These are phyloP conservation scores for Corythornis vintsioides DNA, from an alignment of 2,113 vertebrate species.

Conservation along the genomic window DNA sequence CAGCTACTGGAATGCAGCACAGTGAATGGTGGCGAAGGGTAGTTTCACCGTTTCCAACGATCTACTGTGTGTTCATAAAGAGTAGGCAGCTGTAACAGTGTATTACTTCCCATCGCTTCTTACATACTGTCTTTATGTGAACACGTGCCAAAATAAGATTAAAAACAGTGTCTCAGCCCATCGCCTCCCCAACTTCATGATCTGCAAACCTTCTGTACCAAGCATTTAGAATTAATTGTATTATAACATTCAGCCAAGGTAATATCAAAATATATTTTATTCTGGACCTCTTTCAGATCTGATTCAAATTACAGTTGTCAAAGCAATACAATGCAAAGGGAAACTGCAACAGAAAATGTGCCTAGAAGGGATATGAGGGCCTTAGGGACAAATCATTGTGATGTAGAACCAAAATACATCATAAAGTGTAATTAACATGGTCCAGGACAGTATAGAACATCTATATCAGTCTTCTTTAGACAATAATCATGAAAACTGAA, in stretches of 20 bases:
- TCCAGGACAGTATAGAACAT: constrained; percentile 89
- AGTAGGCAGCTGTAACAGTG: neutral
- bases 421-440: constrained; percentile 89
- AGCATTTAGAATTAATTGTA: constrained; percentile 57
- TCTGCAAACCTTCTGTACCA: constrained; percentile 10
- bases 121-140: neutral
- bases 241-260: constrained; percentile 79
- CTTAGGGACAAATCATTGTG: constrained; percentile 83
- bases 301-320: constrained; percentile 98
- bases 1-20: accelerated
- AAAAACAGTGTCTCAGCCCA: constrained; percentile 12
- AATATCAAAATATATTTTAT: constrained; percentile 99
- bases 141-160: constrained; percentile 46
- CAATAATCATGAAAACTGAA: constrained; percentile 94
- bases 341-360: constrained; percentile 86
- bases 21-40: accelerated
- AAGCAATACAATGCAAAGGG: constrained; percentile 94
- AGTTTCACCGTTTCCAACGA: neutral
- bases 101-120: neutral
- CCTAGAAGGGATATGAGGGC: constrained; percentile 81
- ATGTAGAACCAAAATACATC: constrained; percentile 86
- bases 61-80: neutral
- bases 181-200: neutral
- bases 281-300: constrained; percentile 98
- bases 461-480: constrained; percentile 85